Conservation (phyloP, 64 coral and sea anemone species). For the Dendronephthya gigantea region DNA sequence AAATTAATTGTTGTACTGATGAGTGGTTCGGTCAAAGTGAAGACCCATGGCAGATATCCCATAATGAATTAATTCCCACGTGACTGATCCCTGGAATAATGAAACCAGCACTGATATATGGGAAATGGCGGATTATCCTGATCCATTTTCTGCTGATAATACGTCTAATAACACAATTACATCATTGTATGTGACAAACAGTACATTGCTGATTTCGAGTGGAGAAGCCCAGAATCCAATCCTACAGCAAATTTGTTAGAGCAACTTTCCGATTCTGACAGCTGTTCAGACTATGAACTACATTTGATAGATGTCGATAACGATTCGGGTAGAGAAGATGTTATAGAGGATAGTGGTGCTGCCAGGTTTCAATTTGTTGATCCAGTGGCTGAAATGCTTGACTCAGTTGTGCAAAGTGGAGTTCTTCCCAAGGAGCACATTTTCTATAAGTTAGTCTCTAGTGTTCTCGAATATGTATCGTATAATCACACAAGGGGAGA, state of each 20-base stretch:
- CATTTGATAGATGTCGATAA: slow-evolving; percentile 35
- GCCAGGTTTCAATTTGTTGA: slow-evolving; percentile 42
- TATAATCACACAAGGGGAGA: slow-evolving; percentile 48
- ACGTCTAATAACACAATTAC: slow-evolving; percentile 16
- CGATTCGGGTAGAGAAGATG: slow-evolving; percentile 42
- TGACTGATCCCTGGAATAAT: slow-evolving; percentile 46
- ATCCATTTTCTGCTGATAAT: slow-evolving; percentile 35
- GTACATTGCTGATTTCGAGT: not conserved
- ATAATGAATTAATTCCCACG: slow-evolving; percentile 18
- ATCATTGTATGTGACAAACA: slow-evolving; percentile 27
- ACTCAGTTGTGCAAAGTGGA: slow-evolving; percentile 46
- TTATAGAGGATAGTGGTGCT: slow-evolving; percentile 37
- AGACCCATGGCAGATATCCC: slow-evolving; percentile 50
- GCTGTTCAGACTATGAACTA: slow-evolving; percentile 20
- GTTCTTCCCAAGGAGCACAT: slow-evolving; percentile 40
- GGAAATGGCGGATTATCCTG: slow-evolving; percentile 33
- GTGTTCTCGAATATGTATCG: slow-evolving; percentile 33
- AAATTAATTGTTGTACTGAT: slow-evolving; percentile 25
- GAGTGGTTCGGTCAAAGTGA: slow-evolving; percentile 42
- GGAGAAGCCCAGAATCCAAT: slow-evolving; percentile 12
- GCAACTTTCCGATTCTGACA: slow-evolving; percentile 32
- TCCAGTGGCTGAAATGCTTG: slow-evolving; percentile 47
- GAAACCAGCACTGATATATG: slow-evolving; percentile 32
- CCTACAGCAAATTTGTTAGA: slow-evolving; percentile 33
- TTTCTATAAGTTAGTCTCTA: slow-evolving; percentile 49